Conservation (phyloP, 2,113 vertebrate species). For the Peromyscus californicus region DNA sequence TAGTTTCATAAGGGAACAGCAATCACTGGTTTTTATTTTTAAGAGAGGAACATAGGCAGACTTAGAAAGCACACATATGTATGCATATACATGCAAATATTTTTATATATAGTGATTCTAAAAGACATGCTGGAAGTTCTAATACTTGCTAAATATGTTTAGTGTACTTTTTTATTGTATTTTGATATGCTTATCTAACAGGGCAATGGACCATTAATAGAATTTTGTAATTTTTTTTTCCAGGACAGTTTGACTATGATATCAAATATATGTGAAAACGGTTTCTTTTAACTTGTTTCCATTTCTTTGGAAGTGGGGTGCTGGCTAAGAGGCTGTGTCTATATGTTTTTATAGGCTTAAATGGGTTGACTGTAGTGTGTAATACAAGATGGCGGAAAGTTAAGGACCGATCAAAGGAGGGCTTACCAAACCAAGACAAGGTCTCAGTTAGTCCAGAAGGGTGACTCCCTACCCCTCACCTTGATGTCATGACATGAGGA, state of each 20-base stretch:
- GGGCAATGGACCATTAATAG: constrained; percentile 57
- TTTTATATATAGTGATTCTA: constrained; percentile 42
- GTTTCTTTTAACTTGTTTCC: neutral
- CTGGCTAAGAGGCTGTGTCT: neutral
- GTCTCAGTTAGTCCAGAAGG: no score
- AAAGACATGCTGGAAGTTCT: constrained; percentile 40
- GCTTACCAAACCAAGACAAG: neutral
- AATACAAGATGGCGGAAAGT: neutral
- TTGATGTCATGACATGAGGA: neutral
- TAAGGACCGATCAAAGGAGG: neutral
- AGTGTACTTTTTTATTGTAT: constrained; percentile 51
- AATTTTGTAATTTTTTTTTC: constrained; percentile 57
- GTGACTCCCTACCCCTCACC: neutral
- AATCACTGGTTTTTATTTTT: constrained; percentile 69
- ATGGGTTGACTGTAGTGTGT: neutral
- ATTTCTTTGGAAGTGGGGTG: neutral
- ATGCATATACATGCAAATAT: constrained; percentile 13
- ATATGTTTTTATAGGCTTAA: neutral
- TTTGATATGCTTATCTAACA: constrained; percentile 37
- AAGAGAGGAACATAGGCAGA: constrained; percentile 30
- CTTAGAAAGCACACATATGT: neutral
- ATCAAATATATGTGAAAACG: neutral
- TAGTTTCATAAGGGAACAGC: constrained; percentile 72
- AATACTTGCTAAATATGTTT: constrained; percentile 67
- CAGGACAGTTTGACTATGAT: constrained; percentile 20